A percentile compares a stretch with the other conserved stretches of the same genome.
Conservation (phyloP, 2,797 vertebrate species). For the Silurus lanzhouensis region DNA sequence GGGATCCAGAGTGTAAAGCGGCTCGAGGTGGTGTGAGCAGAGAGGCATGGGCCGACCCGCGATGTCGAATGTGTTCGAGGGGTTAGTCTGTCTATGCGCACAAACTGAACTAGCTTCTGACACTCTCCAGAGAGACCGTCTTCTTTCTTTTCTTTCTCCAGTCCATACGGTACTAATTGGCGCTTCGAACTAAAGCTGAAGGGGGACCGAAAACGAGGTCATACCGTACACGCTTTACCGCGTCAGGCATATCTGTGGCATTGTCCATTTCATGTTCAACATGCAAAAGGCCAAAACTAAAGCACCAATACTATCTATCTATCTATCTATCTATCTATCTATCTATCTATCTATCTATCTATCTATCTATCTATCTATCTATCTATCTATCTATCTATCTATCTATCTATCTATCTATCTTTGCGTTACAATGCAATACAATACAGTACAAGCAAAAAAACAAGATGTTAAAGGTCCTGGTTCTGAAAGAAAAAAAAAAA, state of each 20-base stretch:
- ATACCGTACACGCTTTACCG: no score
- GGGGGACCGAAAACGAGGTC: no score
- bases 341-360: neutral
- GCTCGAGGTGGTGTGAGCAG: constrained; percentile 4
- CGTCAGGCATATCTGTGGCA: no score
- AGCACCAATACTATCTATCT: neutral
- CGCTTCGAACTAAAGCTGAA: no score
- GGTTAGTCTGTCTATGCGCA: neutral
- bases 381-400: neutral
- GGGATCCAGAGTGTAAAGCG: constrained; percentile 8
- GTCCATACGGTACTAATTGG: neutral
- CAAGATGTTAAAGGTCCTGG: neutral
- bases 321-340: neutral
- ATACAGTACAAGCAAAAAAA: neutral
- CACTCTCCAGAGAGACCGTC: neutral
- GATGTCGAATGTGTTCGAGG: constrained; percentile 10
- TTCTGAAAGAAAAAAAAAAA: no score
- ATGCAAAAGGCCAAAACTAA: no score
- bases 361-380: neutral
- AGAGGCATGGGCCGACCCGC: constrained; percentile 10
- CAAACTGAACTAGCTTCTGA: neutral
- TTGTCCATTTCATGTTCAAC: no score
- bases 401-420: neutral
- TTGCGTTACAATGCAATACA: no score
- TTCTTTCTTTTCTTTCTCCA: no score